phyloP scores from a whole-genome alignment of 2,797 vertebrate species.

The Sparus aurata region DNA sequence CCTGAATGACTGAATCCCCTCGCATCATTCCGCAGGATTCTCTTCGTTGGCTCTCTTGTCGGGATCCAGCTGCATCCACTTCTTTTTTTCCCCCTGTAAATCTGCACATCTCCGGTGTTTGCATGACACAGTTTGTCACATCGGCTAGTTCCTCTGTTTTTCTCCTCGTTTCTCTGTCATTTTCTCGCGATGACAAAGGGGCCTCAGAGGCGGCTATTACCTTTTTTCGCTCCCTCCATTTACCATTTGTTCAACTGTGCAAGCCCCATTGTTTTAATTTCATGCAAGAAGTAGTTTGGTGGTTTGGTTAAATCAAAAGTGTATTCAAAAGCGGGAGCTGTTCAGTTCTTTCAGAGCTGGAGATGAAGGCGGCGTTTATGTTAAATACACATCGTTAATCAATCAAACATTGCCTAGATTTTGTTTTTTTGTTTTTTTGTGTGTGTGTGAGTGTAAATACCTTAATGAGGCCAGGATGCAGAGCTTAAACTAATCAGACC shows the following conservation, averaged over 20 bases:
- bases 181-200: constrained; percentile 69
- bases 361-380: constrained; percentile 52
- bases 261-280: constrained; percentile 82
- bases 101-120: constrained; percentile 58
- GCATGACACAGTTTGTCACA: constrained; percentile 55
- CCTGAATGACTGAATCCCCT: constrained; percentile 8
- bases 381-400: constrained; percentile 52
- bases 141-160: constrained; percentile 47
- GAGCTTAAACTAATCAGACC: constrained; percentile 63
- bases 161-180: constrained; percentile 57
- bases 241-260: constrained; percentile 77
- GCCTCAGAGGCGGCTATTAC: constrained; percentile 72
- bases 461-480: constrained; percentile 52
- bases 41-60: constrained; percentile 35
- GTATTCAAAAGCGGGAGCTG: constrained; percentile 65
- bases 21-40: constrained; percentile 24
- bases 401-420: constrained; percentile 51
- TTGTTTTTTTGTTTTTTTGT: constrained; percentile 23
- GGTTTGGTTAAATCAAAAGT: constrained; percentile 74
- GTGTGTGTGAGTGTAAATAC: constrained; percentile 2
- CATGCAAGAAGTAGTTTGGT: constrained; percentile 79
- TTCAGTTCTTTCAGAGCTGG: constrained; percentile 42
- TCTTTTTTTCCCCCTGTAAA: constrained; percentile 50
- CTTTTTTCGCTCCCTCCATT: constrained; percentile 73
- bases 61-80: constrained; percentile 32